Conservation (phyloP, 2,113 vertebrate genomes). For the Zingel zingel region DNA sequence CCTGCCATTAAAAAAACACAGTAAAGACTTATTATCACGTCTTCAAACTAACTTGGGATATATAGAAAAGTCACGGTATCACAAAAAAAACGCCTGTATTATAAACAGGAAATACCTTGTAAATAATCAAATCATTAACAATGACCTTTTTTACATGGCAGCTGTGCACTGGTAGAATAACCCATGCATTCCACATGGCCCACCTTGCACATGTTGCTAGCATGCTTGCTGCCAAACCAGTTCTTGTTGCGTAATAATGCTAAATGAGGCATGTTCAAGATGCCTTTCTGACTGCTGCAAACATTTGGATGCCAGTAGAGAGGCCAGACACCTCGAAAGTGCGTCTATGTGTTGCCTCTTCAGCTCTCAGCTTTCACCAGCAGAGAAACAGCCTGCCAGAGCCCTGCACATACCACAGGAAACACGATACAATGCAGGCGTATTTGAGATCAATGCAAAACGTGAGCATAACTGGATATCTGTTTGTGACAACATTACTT, state of each 20-base stretch:
- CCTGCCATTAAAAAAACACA: slow-evolving; percentile 6
- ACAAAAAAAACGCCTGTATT: neutral
- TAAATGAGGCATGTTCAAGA: slow-evolving; percentile 40
- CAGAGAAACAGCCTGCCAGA: slow-evolving; percentile 31
- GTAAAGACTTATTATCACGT: neutral
- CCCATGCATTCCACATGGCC: slow-evolving; percentile 65
- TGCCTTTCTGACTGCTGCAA: slow-evolving; percentile 40
- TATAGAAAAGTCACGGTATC: neutral
- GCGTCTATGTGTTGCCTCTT: slow-evolving; percentile 4
- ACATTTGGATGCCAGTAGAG: slow-evolving; percentile 1
- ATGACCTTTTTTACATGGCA: neutral
- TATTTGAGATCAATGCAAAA: slow-evolving; percentile 35
- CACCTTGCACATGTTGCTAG: slow-evolving; percentile 57
- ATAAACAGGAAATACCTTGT: slow-evolving; percentile 1
- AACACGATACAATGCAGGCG: slow-evolving; percentile 43
- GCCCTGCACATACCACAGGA: slow-evolving; percentile 54
- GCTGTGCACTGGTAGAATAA: slow-evolving; percentile 4
- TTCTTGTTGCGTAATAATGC: slow-evolving; percentile 71
- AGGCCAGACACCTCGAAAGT: slow-evolving; percentile 31
- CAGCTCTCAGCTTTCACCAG: slow-evolving; percentile 39
- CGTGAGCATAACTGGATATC: slow-evolving; percentile 14
- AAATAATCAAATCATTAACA: slow-evolving; percentile 24
- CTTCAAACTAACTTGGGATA: neutral
- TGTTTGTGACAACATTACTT: slow-evolving; percentile 1
- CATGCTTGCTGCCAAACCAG: slow-evolving; percentile 70